Base-by-base conservation (phyloP, 2,888 invertebrate genomes). In the Diadromus collaris region DNA sequence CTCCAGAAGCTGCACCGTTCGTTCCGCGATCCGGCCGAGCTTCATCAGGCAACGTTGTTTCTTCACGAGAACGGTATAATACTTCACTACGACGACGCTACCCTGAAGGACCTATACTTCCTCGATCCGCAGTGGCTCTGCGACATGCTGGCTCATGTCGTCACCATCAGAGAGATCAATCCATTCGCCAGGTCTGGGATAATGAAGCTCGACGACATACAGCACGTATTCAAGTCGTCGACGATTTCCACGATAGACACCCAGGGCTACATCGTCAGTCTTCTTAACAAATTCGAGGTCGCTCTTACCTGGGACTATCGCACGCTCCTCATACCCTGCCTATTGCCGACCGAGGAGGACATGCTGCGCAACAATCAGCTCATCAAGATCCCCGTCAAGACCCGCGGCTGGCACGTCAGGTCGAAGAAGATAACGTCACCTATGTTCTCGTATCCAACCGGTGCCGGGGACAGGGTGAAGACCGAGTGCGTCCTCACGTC, bases 81-180 rank as follows among this genome's bases (percentile, higher is more conserved):
- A 9, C 93, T 99, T 1, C 98, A 98, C 90, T 98, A 98, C 86
- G 98, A 98, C 86, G 98, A 98, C 90, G 97, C 98, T 0, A 97
- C 97, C 0, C 92, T 98, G 2, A 96, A 97, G 88, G 98, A 99
- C 91, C 93, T 98, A 65, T 99, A 98, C 91, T 99, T 99, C 91
- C 92, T 99, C 58, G 97, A 98, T 90, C 99, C 99, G 0, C 99
- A 99, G 90, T 99, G 99, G 99, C 93, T 99, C 54, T 99, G 99
- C 91, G 99, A 99, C 90, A 97, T 99, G 94, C 91, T 99, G 48
- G 98, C 99, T 0, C 98, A 98, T 90, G 98, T 99, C 1, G 97
- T 99, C 44, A 98, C 99, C 0, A 97, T 99, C 24, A 91, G 98
- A n/a, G 98, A 99, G 91, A 97, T 99, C 83, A 99, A 99, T 92